These are phyloP conservation scores for Gisinianus flammeolus DNA, from an alignment of 2,888 invertebrate species.

Conservation along the genomic window DNA sequence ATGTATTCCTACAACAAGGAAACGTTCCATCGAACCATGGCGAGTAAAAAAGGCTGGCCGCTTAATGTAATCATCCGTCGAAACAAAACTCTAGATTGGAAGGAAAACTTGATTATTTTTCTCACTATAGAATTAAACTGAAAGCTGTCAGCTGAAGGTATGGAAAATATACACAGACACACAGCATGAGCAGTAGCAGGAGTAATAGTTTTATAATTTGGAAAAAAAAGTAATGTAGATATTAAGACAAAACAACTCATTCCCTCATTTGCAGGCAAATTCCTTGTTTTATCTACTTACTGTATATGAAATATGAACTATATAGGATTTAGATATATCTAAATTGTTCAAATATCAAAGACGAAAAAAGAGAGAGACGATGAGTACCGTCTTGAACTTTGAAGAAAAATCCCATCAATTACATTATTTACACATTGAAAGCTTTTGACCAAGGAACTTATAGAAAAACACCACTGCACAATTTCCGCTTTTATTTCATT, in stretches of 20 bases:
- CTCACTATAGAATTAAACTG: slow-evolving; percentile 13
- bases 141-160: neutral
- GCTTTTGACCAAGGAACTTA: too few relatives aligned
- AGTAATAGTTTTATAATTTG: neutral
- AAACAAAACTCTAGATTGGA: neutral
- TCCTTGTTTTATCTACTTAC: too few relatives aligned
- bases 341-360: too few relatives aligned
- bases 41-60: slow-evolving; percentile 21
- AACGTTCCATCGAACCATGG: neutral
- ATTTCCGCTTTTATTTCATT: too few relatives aligned
- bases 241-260: neutral
- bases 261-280: too few relatives aligned
- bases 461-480: too few relatives aligned
- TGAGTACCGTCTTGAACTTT: too few relatives aligned
- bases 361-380: too few relatives aligned
- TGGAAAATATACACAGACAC: neutral
- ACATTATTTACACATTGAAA: too few relatives aligned
- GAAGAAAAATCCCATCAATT: too few relatives aligned
- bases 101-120: slow-evolving; percentile 9
- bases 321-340: too few relatives aligned
- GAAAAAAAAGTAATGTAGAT: neutral
- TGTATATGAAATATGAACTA: too few relatives aligned
- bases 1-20: slow-evolving; percentile 3
- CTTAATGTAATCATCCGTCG: slow-evolving; percentile 16
- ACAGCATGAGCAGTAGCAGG: neutral